Percentiles rank a stretch among this genome's conserved stretches.
Evolutionary conservation across 2,888 invertebrate genomes (phyloP).

Genomic region (Phengaris alcon): DNA sequence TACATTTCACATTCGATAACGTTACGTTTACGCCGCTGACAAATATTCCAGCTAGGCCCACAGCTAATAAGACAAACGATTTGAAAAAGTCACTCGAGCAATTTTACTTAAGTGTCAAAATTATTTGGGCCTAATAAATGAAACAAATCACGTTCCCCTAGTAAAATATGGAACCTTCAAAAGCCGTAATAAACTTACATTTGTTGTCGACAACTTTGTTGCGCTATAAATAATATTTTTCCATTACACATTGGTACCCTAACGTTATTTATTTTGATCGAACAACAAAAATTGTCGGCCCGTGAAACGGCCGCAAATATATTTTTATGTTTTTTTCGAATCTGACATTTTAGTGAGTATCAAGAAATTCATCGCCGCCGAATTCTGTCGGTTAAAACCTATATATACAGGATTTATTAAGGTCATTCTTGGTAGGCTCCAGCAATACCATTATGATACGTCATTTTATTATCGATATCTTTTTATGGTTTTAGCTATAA

Average conservation of each 20-base stretch:
- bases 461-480: not conserved
- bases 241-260: conserved; percentile 1
- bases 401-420: conserved; percentile 14
- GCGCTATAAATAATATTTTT: conserved; percentile 15
- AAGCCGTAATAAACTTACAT: conserved; percentile 13
- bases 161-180: conserved; percentile 15
- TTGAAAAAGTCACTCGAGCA: not conserved
- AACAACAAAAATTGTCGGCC: not conserved
- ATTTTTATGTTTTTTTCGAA: conserved; percentile 18
- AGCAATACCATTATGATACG: not conserved
- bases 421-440: not conserved
- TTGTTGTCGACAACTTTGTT: conserved; percentile 4
- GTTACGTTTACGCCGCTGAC: too few species aligned
- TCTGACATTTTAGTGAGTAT: conserved; percentile 22
- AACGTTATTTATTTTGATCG: conserved; percentile 2
- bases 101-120: not conserved
- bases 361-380: not conserved
- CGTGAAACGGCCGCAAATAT: conserved; percentile 7
- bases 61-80: not conserved
- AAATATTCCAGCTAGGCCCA: too few species aligned
- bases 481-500: too few species aligned
- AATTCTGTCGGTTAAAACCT: conserved; percentile 1
- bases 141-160: not conserved
- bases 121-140: not conserved
- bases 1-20: too few species aligned